Base-by-base conservation (phyloP, 1,140 invertebrate species). In the Rhyacophila brunnea region DNA sequence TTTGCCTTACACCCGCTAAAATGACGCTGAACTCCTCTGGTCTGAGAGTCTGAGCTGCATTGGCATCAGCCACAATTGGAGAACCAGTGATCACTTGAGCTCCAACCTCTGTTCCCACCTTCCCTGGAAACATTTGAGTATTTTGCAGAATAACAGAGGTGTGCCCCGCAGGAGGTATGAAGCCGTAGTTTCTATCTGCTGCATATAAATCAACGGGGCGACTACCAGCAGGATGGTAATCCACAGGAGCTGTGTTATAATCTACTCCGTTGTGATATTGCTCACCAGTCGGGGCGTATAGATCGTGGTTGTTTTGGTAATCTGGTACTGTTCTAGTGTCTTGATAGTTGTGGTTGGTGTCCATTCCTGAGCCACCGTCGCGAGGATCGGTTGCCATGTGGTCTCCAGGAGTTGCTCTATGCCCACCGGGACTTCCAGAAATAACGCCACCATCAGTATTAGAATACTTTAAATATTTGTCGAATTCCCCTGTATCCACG, bases 1-100 rank as follows among this genome's bases (percentile, higher is more conserved):
- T 92, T 71, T 92, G 91, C 55, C 90, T 81, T 35, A 92, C 90
- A 59, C 90, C 89, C 1, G 90, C 90, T 36, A 92, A 74, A 66
- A 92, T 92, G 60, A 90, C 89, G 75, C 89, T 91, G 74, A 92
- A 92, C 68, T 92, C 89, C 47, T 91, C 89, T 1, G 81, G 74
- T 62, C 88, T 86, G 15, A 81, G 74, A 17, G 80, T 71, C 2
- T 79, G 72, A 9, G 75, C 68, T 3, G 68, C 68, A 0, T 74
- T 70, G 4, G 58, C 66, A 14, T 73, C 71, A 1, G 66, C 63
- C 0, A 68, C 65, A 1, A 66, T 15, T 6, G 63, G 54, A 42
- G 63, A 50, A 9, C 57, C 57, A 20, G 54, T 51, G 6, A 65
- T 60, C 5, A 61, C 52, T 20, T 58, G 64, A 15, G 62, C 47